phyloP scores from a whole-genome alignment of 2,113 vertebrate species.

The Microtus richardsoni region DNA sequence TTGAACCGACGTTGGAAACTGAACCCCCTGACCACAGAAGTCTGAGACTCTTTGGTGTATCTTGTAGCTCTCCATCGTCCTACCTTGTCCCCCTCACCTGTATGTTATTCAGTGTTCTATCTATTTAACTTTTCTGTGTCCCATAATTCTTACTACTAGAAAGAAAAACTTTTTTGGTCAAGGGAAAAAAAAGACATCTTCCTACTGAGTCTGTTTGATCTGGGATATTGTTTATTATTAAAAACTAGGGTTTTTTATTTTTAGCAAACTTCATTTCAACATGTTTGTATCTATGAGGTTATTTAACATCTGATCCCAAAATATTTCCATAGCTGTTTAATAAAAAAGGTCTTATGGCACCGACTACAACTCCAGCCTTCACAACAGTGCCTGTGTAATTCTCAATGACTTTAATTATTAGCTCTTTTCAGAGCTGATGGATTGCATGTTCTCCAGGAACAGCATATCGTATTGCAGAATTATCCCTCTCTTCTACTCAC shows the following conservation, averaged over 20 bases:
- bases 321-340: slow-evolving; percentile 77
- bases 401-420: slow-evolving; percentile 77
- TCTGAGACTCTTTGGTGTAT: neutral
- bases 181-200: slow-evolving; percentile 48
- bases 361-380: slow-evolving; percentile 42
- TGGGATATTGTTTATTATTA: slow-evolving; percentile 72
- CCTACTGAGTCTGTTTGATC: slow-evolving; percentile 37
- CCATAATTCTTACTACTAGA: neutral
- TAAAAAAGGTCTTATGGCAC: slow-evolving; percentile 78
- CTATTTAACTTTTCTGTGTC: neutral
- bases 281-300: slow-evolving; percentile 72
- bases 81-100: no score
- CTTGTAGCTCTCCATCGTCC: neutral
- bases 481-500: slow-evolving; percentile 52
- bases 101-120: neutral
- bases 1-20: neutral
- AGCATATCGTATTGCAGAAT: slow-evolving; percentile 29
- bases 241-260: slow-evolving; percentile 54
- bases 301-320: slow-evolving; percentile 74
- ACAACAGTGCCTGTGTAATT: slow-evolving; percentile 68
- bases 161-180: neutral
- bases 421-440: slow-evolving; percentile 58
- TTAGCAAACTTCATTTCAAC: slow-evolving; percentile 60
- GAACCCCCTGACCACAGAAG: neutral
- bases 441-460: slow-evolving; percentile 51